phyloP scores from a whole-genome alignment of 2,113 vertebrate genomes.

The Planiliza haematocheilus region DNA sequence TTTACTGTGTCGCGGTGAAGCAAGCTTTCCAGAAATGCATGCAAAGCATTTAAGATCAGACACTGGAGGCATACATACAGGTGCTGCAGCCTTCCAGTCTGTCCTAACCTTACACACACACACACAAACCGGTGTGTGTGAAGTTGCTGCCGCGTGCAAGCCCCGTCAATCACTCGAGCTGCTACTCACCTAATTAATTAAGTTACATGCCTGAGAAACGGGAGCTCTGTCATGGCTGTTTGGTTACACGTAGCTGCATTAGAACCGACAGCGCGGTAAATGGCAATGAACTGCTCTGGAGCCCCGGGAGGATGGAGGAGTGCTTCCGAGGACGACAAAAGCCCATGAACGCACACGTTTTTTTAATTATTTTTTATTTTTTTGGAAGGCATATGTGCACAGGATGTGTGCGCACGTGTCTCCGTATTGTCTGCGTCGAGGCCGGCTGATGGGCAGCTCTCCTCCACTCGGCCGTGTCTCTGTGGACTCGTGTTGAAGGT shows the following conservation, averaged over 20 bases:
- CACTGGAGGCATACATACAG: too few species aligned
- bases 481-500: conserved; percentile 59
- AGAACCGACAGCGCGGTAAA: conserved; percentile 60
- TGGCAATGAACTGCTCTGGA: conserved; percentile 40
- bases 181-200: conserved; percentile 70
- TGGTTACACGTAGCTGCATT: conserved; percentile 45
- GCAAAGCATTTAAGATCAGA: neutral
- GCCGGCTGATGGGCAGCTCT: conserved; percentile 50
- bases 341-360: neutral
- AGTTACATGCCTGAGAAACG: conserved; percentile 66
- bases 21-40: conserved; percentile 4
- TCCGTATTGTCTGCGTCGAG: conserved; percentile 10
- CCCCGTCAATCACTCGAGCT: conserved; percentile 59
- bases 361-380: too few species aligned
- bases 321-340: conserved; percentile 2
- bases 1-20: neutral
- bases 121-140: conserved; percentile 14
- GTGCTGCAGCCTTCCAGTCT: neutral
- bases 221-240: conserved; percentile 59
- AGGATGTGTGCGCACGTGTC: neutral
- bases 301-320: conserved; percentile 2
- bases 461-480: conserved; percentile 32
- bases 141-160: conserved; percentile 26
- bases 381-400: neutral
- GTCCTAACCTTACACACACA: conserved; percentile 3